Evolutionary conservation across 1,140 invertebrate species (phyloP), one percentile per base, ranked within the genome.

Genomic region (Pseudomyrmex flavicornis): DNA sequence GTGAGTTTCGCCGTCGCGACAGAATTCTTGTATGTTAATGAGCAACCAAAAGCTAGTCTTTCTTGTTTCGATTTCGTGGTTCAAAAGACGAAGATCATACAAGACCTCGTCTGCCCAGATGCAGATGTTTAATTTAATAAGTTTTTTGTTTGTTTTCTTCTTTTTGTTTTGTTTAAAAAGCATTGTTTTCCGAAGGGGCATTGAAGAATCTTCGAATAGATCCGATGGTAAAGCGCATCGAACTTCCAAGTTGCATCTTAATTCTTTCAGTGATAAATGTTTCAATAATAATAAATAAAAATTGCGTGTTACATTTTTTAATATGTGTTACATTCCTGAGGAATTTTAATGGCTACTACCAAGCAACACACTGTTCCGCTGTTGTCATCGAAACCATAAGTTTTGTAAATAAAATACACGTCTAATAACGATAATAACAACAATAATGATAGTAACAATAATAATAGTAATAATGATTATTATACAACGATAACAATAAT

Each of bases 371-470:
- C 87, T 83, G 85, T 89, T 91, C 65, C 48, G 74, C 92, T 89
- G 84, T 89, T 89, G 87, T 89, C 66, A 91, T 84, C 69, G 76
- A 89, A 72, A 59, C 35, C 79, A 65, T 87, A 89, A 88, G 63
- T 92, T 92, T 91, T 93, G 92, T 93, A 93, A 91, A 93, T 93
- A 93, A 88, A 89, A 68, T 89, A 89, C 86, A 91, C 88, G 84
- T 91, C 73, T 91, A 87, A 89, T 65, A 88, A 87, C 86, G 77
- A 89, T 83, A 83, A 89, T 79, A 90, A 90, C 62, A 85, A 80
- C 61, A 75, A 85, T 70, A 68, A 75, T 65, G 77, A 62, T 52
- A 75, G 66, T 52, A 62, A 54, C 44, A 63, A 54, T 62, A 82
- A 89, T 83, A 70, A 82, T 68, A 63, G 65, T 77, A 85, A 80